Evolutionary conservation across 2,888 invertebrate genomes (phyloP).

Genomic region (Eupithecia insigniata): DNA sequence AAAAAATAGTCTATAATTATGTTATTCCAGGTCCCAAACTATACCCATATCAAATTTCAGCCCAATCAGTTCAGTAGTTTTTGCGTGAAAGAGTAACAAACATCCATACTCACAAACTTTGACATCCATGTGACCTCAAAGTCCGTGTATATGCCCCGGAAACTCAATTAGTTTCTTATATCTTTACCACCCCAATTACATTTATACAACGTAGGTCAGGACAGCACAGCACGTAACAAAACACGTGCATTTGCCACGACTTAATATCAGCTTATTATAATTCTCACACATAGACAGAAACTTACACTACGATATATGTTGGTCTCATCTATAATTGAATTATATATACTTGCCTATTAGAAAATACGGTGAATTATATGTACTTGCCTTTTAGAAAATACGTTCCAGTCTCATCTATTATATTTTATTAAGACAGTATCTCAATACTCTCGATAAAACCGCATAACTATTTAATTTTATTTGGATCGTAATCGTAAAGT

Average conservation of each 20-base stretch:
- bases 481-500: constrained; percentile 8
- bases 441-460: background rate
- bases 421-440: constrained; percentile 2
- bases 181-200: constrained; percentile 10
- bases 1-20: no score
- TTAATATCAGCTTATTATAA: background rate
- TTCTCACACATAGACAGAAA: background rate
- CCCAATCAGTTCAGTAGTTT: no score
- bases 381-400: background rate
- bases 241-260: constrained; percentile 21
- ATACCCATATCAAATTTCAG: no score
- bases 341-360: background rate
- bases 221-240: constrained; percentile 4
- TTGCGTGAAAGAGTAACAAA: no score
- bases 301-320: background rate
- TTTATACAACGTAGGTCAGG: constrained; percentile 35
- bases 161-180: background rate
- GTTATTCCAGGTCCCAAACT: no score
- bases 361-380: no score
- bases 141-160: background rate
- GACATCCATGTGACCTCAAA: background rate
- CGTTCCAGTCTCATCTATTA: background rate
- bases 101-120: no score
- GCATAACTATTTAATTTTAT: background rate
- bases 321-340: background rate